Percentiles rank a stretch among this genome's conserved stretches.
These are phyloP conservation scores for Nebria salina DNA, from an alignment of 2,888 invertebrate genomes.

Conservation along the genomic window DNA sequence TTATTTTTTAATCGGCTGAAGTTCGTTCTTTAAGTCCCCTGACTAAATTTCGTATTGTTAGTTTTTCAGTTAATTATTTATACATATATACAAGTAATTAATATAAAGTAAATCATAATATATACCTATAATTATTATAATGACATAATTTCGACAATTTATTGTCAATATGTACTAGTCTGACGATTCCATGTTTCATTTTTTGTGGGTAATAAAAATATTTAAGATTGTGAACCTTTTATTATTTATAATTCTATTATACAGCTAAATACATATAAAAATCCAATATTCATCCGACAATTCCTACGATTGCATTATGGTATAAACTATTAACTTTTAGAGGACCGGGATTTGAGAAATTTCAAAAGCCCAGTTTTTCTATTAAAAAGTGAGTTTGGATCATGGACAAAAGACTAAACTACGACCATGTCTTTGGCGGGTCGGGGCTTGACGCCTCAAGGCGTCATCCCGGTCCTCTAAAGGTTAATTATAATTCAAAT, in stretches of 20 bases:
- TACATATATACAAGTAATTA: slow-evolving; percentile 16
- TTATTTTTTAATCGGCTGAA: slow-evolving; percentile 3
- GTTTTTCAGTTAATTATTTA: neutral
- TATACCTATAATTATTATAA: slow-evolving; percentile 4
- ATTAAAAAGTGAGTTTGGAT: too few relatives aligned
- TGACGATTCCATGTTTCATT: slow-evolving; percentile 42
- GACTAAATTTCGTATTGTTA: neutral
- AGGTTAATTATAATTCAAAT: too few relatives aligned
- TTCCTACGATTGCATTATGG: too few relatives aligned
- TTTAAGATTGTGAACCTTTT: slow-evolving; percentile 42
- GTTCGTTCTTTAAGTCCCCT: neutral
- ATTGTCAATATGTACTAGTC: slow-evolving; percentile 46
- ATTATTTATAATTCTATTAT: slow-evolving; percentile 9
- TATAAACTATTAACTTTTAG: too few relatives aligned
- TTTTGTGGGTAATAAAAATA: slow-evolving; percentile 40
- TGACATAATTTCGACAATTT: slow-evolving; percentile 35
- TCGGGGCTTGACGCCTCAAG: too few relatives aligned
- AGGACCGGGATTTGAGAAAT: too few relatives aligned
- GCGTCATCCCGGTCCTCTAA: too few relatives aligned
- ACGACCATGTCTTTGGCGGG: too few relatives aligned
- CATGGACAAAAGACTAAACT: too few relatives aligned
- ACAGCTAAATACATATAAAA: neutral
- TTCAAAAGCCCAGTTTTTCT: too few relatives aligned
- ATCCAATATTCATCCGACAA: too few relatives aligned
- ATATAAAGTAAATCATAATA: slow-evolving; percentile 7